These are phyloP conservation scores for Sylvia atricapilla DNA, from an alignment of 2,113 vertebrate genomes.

Conservation along the genomic window DNA sequence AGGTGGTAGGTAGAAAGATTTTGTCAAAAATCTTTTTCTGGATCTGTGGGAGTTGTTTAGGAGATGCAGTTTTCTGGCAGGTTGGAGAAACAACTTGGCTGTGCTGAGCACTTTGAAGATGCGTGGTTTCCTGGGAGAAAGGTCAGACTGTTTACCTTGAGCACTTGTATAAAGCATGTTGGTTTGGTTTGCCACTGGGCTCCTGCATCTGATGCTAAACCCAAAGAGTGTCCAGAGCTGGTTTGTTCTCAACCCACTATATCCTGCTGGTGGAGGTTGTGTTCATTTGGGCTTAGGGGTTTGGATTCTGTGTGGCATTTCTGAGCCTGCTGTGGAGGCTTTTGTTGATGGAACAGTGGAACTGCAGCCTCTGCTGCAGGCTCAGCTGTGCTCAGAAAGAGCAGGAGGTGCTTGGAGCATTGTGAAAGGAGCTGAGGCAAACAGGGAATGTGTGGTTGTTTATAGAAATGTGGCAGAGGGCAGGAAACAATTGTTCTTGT, in stretches of 20 bases:
- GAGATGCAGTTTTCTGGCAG: neutral
- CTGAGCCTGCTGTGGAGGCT: neutral
- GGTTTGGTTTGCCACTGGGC: neutral
- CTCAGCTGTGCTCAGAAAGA: neutral
- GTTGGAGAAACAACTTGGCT: neutral
- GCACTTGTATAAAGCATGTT: neutral
- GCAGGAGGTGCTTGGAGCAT: neutral
- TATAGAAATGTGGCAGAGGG: neutral
- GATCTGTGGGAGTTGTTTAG: neutral
- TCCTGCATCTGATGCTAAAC: neutral
- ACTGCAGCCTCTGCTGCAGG: neutral
- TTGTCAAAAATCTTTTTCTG: neutral
- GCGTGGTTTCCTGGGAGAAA: neutral
- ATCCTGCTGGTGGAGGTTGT: neutral
- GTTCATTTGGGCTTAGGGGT: neutral
- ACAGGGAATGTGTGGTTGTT: neutral
- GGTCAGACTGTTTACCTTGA: neutral
- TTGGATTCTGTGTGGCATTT: neutral
- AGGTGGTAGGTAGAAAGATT: neutral
- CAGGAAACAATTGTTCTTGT: neutral
- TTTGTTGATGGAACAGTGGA: neutral
- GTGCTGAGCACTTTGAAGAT: neutral
- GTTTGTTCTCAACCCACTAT: neutral
- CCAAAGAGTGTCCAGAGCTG: neutral
- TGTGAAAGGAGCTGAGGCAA: neutral